phyloP scores from a whole-genome alignment of 1,140 invertebrate genomes.

The Teleogryllus occipitalis region DNA sequence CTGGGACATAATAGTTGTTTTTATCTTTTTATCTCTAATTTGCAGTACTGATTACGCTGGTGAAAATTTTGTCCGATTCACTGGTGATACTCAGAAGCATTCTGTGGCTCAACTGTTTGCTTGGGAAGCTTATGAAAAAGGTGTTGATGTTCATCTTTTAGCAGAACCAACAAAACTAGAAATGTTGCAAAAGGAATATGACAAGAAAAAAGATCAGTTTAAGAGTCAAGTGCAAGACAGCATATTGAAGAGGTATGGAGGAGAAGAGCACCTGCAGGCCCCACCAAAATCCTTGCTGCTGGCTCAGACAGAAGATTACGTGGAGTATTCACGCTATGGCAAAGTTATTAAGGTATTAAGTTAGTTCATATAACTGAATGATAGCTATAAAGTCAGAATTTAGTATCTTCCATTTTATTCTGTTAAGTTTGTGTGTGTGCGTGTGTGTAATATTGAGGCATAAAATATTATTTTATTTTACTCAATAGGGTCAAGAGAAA shows the following conservation, averaged over 20 bases:
- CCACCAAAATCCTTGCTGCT: slow-evolving; percentile 79
- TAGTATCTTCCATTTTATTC: background rate
- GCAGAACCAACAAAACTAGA: slow-evolving; percentile 98
- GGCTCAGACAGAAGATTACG: slow-evolving; percentile 93
- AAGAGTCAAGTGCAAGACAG: slow-evolving; percentile 66
- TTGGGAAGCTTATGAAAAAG: slow-evolving; percentile 92
- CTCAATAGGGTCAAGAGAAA: slow-evolving; percentile 69
- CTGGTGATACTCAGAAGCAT: slow-evolving; percentile 87
- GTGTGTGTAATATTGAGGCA: background rate
- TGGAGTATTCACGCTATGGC: slow-evolving; percentile 91
- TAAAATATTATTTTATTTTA: slow-evolving; percentile 17
- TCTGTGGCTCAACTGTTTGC: slow-evolving; percentile 92
- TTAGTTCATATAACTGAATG: background rate
- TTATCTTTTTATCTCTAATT: slow-evolving; percentile 17
- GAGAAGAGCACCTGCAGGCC: slow-evolving; percentile 80
- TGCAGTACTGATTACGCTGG: slow-evolving; percentile 78
- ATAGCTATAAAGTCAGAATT: background rate
- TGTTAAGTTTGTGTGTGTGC: too few species aligned
- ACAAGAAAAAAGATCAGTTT: slow-evolving; percentile 78
- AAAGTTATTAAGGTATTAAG: slow-evolving; percentile 55
- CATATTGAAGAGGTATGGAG: slow-evolving; percentile 82
- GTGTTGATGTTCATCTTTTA: slow-evolving; percentile 90
- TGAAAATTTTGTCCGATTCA: slow-evolving; percentile 91
- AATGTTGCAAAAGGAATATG: slow-evolving; percentile 80
- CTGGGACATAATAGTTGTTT: background rate